Percentiles rank a stretch among this genome's conserved stretches.
Conservation (phyloP, 2,113 vertebrate genomes). For the Dipodomys stephensi region DNA sequence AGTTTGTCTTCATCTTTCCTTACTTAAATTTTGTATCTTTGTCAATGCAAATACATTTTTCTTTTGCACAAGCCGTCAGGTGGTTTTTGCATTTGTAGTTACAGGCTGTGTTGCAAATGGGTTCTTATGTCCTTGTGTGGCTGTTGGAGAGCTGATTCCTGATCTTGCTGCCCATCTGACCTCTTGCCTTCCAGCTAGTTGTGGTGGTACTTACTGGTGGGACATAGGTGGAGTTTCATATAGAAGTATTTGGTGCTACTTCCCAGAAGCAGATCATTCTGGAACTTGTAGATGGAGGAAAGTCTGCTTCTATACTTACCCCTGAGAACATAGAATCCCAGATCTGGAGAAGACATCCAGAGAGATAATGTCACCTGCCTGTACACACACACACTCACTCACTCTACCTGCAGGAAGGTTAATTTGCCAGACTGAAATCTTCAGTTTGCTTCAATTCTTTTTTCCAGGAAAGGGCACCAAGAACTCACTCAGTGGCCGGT, state of each 20-base stretch:
- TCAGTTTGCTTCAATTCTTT: neutral
- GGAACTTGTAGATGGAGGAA: neutral
- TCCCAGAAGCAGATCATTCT: neutral
- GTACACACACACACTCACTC: too few relatives aligned
- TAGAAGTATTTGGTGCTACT: neutral
- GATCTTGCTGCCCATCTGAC: neutral
- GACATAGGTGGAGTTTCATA: neutral
- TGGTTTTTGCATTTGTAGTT: neutral
- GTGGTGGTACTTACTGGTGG: neutral
- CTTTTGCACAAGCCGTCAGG: neutral
- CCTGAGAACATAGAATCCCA: neutral
- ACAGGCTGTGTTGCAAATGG: neutral
- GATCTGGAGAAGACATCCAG: neutral
- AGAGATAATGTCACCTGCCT: neutral
- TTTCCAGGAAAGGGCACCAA: conserved; percentile 14
- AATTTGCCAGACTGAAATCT: neutral
- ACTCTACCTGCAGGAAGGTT: neutral
- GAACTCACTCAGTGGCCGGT: neutral
- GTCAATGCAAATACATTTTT: conserved; percentile 11
- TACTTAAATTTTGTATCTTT: conserved; percentile 14
- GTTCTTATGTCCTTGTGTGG: neutral
- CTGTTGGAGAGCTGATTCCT: conserved; percentile 15
- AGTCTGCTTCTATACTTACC: neutral
- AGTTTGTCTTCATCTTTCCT: conserved; percentile 31
- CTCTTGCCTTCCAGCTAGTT: neutral